These are phyloP conservation scores for Phyllotreta cruciferae DNA, from an alignment of 2,888 invertebrate genomes.

Conservation along the genomic window DNA sequence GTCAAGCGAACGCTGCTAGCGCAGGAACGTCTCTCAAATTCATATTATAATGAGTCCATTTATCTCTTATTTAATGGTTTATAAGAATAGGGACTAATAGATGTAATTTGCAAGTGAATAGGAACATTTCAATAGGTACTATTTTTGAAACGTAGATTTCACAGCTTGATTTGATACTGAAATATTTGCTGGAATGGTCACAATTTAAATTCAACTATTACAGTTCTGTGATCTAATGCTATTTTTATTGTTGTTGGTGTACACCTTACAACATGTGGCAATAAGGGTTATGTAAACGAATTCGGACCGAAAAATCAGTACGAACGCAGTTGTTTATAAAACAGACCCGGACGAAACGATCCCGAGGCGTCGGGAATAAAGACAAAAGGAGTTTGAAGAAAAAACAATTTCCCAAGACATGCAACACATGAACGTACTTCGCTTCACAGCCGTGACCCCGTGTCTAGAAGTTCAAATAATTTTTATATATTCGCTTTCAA, in stretches of 20 bases:
- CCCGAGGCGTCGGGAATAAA: neutral
- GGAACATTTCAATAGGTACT: too few species aligned
- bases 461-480: conserved; percentile 13
- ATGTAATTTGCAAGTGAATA: neutral
- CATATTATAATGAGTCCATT: neutral
- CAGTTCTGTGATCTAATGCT: neutral
- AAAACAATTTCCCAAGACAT: neutral
- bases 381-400: neutral
- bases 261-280: conserved; percentile 23
- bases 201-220: neutral
- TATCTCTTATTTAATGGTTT: neutral
- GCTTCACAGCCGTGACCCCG: conserved; percentile 16
- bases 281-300: conserved; percentile 20
- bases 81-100: neutral
- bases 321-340: conserved; percentile 22
- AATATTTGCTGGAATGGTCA: neutral
- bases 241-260: conserved; percentile 23
- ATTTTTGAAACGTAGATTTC: neutral
- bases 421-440: conserved; percentile 4
- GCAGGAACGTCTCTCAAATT: conserved; percentile 11
- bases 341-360: conserved; percentile 15
- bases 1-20: neutral
- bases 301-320: conserved; percentile 5
- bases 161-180: neutral
- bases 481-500: conserved; percentile 19